A percentile compares a stretch with the other conserved stretches of the same genome.
Conservation (phyloP, 2,113 vertebrate genomes). For the Orcinus orca region DNA sequence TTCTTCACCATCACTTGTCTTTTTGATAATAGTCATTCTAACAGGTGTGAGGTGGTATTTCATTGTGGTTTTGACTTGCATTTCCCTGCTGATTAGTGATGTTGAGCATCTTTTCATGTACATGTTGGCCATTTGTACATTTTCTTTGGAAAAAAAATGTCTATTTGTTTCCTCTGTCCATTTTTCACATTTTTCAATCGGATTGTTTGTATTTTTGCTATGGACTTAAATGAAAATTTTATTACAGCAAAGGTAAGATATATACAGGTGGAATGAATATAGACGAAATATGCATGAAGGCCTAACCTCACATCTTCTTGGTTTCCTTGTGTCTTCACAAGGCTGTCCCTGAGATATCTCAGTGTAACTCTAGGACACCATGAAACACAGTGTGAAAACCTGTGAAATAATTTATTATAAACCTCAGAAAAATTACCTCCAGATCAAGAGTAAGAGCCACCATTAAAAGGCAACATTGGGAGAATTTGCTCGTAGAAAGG, state of each 20-base stretch:
- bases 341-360: not conserved
- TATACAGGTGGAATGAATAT: not conserved
- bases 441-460: not conserved
- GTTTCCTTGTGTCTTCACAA: not conserved
- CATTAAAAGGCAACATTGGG: not conserved
- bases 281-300: not conserved
- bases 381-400: not conserved
- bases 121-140: not conserved
- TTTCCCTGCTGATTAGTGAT: not conserved
- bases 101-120: not conserved
- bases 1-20: not conserved
- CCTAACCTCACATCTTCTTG: not conserved
- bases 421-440: not conserved
- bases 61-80: not conserved
- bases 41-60: not conserved
- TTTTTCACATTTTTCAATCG: not conserved
- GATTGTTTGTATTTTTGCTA: not conserved
- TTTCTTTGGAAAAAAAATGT: not conserved
- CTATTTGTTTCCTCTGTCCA: not conserved
- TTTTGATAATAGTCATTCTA: not conserved
- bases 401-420: not conserved
- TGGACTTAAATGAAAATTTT: not conserved
- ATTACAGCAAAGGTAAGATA: not conserved
- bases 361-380: not conserved
- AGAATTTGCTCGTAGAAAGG: not conserved